These are phyloP conservation scores for Polypedilum vanderplanki DNA, from an alignment of 1,140 invertebrate species.

Conservation along the genomic window DNA sequence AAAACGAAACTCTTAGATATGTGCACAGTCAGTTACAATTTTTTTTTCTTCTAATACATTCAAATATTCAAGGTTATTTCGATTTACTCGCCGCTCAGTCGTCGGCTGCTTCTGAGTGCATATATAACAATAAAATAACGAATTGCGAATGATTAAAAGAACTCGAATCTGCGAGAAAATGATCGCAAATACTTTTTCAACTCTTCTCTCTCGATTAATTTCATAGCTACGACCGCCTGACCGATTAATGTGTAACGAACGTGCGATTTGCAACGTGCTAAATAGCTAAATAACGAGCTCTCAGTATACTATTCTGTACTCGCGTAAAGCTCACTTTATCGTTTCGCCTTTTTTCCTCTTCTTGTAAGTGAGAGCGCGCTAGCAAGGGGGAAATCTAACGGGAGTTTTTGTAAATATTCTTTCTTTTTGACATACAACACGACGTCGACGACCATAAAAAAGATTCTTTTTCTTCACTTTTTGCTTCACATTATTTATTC, in stretches of 20 bases:
- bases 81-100: neutral
- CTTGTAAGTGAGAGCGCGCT: too few relatives aligned
- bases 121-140: too few relatives aligned
- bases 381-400: neutral
- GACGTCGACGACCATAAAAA: neutral
- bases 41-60: neutral
- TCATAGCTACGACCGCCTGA: neutral
- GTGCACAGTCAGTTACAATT: neutral
- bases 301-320: neutral
- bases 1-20: neutral
- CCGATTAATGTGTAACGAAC: neutral
- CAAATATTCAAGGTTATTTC: slow-evolving; percentile 25
- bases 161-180: too few relatives aligned
- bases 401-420: slow-evolving; percentile 25
- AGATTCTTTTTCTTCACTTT: slow-evolving; percentile 2
- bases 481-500: neutral
- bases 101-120: neutral
- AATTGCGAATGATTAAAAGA: too few relatives aligned
- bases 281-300: neutral
- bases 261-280: slow-evolving; percentile 18
- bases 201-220: too few relatives aligned
- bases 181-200: too few relatives aligned
- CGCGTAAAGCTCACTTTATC: neutral
- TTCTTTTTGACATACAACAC: slow-evolving; percentile 1
- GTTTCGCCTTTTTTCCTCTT: neutral